Percentiles rank a stretch among this genome's conserved stretches.
Evolutionary conservation across 1,140 invertebrate genomes (phyloP).

Genomic region (Drosophila albomicans): DNA sequence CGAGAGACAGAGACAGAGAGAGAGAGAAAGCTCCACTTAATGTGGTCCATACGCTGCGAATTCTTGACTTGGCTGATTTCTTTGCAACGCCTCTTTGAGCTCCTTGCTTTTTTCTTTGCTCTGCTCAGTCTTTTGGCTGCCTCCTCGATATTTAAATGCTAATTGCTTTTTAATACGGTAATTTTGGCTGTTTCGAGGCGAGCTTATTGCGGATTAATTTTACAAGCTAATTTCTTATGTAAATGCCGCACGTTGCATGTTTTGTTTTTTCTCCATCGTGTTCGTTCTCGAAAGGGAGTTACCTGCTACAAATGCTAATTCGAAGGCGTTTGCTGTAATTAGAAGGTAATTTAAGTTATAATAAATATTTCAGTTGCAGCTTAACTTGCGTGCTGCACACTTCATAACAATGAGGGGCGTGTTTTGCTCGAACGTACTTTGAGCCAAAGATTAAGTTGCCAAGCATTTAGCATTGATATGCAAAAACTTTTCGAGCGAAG

Average conservation of each 20-base stretch:
- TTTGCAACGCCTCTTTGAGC: constrained; percentile 12
- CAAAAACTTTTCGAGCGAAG: not conserved
- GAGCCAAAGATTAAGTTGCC: constrained; percentile 5
- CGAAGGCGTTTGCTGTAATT: constrained; percentile 68
- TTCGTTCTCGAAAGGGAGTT: constrained; percentile 8
- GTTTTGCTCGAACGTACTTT: not conserved
- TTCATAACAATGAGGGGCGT: constrained; percentile 13
- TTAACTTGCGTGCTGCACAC: constrained; percentile 39
- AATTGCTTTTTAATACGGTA: constrained; percentile 84
- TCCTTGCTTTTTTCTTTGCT: not conserved
- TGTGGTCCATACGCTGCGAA: constrained; percentile 38
- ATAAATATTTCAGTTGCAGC: constrained; percentile 71
- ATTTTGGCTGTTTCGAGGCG: constrained; percentile 72
- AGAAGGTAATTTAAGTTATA: constrained; percentile 77
- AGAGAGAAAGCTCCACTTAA: constrained; percentile 42
- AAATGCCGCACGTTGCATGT: constrained; percentile 76
- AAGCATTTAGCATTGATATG: constrained; percentile 16
- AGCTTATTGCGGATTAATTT: constrained; percentile 84
- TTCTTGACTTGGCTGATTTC: constrained; percentile 9
- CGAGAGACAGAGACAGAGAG: constrained; percentile 21
- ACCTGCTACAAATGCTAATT: constrained; percentile 68
- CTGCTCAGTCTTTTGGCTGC: constrained; percentile 34
- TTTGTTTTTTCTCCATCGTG: constrained; percentile 26
- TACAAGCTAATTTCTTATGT: constrained; percentile 85
- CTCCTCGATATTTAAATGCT: constrained; percentile 74